phyloP scores from a whole-genome alignment of 2,888 invertebrate species.

The Diplazon laetatorius region DNA sequence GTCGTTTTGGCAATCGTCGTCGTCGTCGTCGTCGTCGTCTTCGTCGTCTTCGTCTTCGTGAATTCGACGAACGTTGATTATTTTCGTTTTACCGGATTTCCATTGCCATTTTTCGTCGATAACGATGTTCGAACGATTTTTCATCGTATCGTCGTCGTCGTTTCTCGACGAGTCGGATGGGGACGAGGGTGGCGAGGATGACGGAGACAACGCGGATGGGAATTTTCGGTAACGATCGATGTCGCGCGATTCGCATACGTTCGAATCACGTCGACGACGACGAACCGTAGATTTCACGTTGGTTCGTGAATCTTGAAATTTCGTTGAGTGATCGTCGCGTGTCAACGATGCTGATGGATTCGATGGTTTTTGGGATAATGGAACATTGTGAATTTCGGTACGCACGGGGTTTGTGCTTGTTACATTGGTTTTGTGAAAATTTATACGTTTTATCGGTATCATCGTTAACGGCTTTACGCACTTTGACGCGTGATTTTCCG shows the following conservation, averaged over 20 bases:
- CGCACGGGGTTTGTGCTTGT: conserved; percentile 81
- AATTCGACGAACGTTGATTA: too few relatives aligned
- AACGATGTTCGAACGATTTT: conserved; percentile 43
- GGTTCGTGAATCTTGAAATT: too few relatives aligned
- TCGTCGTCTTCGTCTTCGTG: too few relatives aligned
- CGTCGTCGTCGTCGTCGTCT: too few relatives aligned
- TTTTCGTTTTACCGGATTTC: too few relatives aligned
- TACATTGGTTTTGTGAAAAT: conserved; percentile 75
- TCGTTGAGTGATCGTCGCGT: too few relatives aligned
- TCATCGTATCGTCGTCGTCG: conserved; percentile 59
- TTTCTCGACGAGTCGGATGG: conserved; percentile 67
- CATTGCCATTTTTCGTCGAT: conserved; percentile 63
- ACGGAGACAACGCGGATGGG: conserved; percentile 49
- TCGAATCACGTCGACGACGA: conserved; percentile 34
- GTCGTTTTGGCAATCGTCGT: too few relatives aligned
- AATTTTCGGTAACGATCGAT: conserved; percentile 44
- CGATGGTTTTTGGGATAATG: too few relatives aligned
- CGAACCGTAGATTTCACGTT: not conserved
- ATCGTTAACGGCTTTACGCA: conserved; percentile 78
- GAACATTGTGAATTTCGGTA: conserved; percentile 69
- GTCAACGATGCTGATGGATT: too few relatives aligned
- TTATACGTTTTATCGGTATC: conserved; percentile 73
- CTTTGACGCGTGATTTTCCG: conserved; percentile 79
- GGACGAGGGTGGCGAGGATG: conserved; percentile 59
- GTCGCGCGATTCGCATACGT: conserved; percentile 39